phyloP scores from a whole-genome alignment of 2,888 invertebrate genomes.

The Chaetogeoica ovagalla region DNA sequence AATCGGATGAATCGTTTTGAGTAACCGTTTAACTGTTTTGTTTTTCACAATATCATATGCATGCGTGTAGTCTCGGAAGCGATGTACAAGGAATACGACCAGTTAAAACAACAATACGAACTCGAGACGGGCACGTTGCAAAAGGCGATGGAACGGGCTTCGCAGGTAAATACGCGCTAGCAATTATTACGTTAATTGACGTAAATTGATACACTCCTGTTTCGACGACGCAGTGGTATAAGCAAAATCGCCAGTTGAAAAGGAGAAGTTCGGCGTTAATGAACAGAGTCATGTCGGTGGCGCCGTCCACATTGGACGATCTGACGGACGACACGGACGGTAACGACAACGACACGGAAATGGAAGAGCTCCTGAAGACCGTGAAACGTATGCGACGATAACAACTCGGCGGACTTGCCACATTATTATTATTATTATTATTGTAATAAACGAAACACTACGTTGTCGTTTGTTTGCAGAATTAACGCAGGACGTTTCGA shows the following conservation, averaged over 20 bases:
- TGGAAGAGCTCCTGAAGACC: conserved; percentile 71
- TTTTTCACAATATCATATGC: too few species aligned
- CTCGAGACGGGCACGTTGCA: conserved; percentile 75
- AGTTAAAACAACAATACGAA: conserved; percentile 73
- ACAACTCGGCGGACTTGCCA: neutral
- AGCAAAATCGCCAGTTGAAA: conserved; percentile 74
- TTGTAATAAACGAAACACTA: neutral
- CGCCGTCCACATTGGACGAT: conserved; percentile 62
- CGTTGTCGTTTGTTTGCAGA: conserved; percentile 13
- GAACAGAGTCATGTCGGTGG: conserved; percentile 65
- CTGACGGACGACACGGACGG: conserved; percentile 61
- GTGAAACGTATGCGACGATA: conserved; percentile 61
- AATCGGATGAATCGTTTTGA: too few species aligned
- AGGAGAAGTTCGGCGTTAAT: conserved; percentile 69
- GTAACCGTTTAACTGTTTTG: too few species aligned
- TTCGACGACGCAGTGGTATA: conserved; percentile 68
- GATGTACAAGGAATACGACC: conserved; percentile 74
- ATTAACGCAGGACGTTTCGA: conserved; percentile 68
- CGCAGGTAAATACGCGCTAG: conserved; percentile 56
- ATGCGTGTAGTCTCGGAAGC: conserved; percentile 69
- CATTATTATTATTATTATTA: too few species aligned
- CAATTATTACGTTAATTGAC: conserved; percentile 37
- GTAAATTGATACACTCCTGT: conserved; percentile 27
- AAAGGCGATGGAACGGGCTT: conserved; percentile 60
- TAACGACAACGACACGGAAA: conserved; percentile 64